Evolutionary conservation across 2,888 invertebrate genomes (phyloP), one percentile per base, ranked within the genome.

Genomic region (Polia nebulosa): DNA sequence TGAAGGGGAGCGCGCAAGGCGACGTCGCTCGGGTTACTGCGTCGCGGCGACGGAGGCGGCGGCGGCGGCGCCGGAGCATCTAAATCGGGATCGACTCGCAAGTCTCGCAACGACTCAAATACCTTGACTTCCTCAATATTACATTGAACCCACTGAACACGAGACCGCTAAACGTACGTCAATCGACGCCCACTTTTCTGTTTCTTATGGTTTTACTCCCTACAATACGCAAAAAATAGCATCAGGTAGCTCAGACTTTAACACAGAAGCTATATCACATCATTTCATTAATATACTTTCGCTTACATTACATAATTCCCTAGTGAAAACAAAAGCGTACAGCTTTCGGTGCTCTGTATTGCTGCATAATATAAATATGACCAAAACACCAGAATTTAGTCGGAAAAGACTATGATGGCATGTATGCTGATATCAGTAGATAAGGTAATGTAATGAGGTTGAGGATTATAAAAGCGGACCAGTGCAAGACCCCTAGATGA

Each of bases 61-160:
- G 93, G 90, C 95, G 95, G 90, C 95, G 95, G 90, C 93, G 93
- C 95, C 94, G 92, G 94, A 91, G 92, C 93, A 94, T 93, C 95
- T 95, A 95, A 95, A 94, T 95, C 95, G 95, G 95, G 95, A 95
- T 92, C 93, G 93, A 92, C 94, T 94, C 92, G 91, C 94, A 91
- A 94, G 91, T 94, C 95, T 94, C 95, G 92, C 93, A 89, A 91
- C 95, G 94, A 93, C 94, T 95, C 94, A 95, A 95, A 95, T 95
- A 95, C 95, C 95, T 95, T 95, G 95, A 95, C 95, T 95, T 95
- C 95, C 95, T 95, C 95, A 95, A 95, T 95, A 95, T 95, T 95
- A 95, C 95, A 95, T 95, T 95, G 95, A 95, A 95, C 95, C 94
- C 95, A 87, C 88, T 85, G 90, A 90, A 85, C 92, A 92, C 90